Evolutionary conservation across 2,797 vertebrate species (phyloP).

Genomic region (Eulemur mongoz): DNA sequence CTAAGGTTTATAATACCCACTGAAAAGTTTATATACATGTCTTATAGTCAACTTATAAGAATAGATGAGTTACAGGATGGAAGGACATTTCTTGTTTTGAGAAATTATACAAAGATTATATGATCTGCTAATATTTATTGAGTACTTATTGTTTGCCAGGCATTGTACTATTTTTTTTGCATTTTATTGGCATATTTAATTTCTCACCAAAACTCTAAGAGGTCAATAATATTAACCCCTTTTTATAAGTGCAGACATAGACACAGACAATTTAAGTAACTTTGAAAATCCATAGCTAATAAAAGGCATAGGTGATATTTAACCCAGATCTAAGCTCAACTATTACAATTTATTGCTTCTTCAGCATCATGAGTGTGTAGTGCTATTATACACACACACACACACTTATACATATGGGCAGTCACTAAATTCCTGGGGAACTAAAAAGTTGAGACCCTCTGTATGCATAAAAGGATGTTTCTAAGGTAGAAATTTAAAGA

Average conservation of each 20-base stretch:
- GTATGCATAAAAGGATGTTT: neutral
- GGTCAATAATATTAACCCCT: neutral
- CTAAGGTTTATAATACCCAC: neutral
- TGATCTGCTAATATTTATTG: neutral
- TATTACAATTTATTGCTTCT: neutral
- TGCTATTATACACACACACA: neutral
- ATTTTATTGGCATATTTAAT: neutral
- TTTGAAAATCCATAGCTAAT: neutral
- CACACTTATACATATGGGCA: neutral
- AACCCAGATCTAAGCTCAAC: neutral
- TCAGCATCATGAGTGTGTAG: neutral
- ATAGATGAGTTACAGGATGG: neutral
- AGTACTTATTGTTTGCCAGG: neutral
- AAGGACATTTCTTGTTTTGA: neutral
- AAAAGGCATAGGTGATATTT: neutral
- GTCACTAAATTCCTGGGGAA: neutral
- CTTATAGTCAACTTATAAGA: neutral
- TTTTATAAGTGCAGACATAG: neutral
- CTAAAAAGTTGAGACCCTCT: neutral
- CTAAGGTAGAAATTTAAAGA: neutral
- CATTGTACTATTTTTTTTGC: neutral
- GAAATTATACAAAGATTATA: neutral
- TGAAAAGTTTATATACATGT: neutral
- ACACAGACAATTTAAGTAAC: neutral
- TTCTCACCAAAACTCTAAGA: conserved; percentile 13